Percentiles rank a stretch among this genome's conserved stretches.
Conservation (phyloP, 2,113 vertebrate genomes). For the Tiliqua scincoides region DNA sequence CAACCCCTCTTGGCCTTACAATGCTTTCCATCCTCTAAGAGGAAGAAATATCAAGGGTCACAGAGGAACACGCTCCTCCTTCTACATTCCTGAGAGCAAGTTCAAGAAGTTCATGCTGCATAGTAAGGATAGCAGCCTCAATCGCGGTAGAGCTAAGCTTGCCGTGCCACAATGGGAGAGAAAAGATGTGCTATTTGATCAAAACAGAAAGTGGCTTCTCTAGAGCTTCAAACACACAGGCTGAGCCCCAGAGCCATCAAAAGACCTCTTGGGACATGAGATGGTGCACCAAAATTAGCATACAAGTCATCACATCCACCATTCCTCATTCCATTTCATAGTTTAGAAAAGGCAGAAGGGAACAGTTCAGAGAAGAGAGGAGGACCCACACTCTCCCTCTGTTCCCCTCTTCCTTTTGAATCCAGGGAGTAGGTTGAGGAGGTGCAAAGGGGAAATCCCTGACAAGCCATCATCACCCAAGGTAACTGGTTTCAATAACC, state of each 20-base stretch:
- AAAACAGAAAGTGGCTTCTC: not conserved
- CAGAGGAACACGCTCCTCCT: slow-evolving; percentile 24
- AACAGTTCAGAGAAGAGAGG: too few relatives aligned
- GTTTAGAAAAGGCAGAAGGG: too few relatives aligned
- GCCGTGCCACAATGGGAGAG: slow-evolving; percentile 20
- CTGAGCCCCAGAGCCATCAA: not conserved
- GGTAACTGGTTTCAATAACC: too few relatives aligned
- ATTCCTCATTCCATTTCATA: too few relatives aligned
- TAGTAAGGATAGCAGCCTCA: not conserved
- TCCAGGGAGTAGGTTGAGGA: too few relatives aligned
- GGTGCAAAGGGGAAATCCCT: too few relatives aligned
- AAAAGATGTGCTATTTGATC: not conserved
- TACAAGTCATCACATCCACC: too few relatives aligned
- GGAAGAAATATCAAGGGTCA: slow-evolving; percentile 39
- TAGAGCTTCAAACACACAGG: not conserved
- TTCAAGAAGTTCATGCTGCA: not conserved
- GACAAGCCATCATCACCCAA: too few relatives aligned
- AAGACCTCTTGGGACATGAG: too few relatives aligned
- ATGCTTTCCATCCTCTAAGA: not conserved
- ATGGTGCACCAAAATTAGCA: too few relatives aligned
- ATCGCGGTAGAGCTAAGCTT: slow-evolving; percentile 34
- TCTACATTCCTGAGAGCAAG: slow-evolving; percentile 30
- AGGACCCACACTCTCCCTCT: too few relatives aligned
- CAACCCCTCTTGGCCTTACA: slow-evolving; percentile 1
- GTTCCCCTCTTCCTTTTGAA: too few relatives aligned